Base-by-base conservation (phyloP, 2,888 invertebrate species). In the Siphlonurus alternatus region DNA sequence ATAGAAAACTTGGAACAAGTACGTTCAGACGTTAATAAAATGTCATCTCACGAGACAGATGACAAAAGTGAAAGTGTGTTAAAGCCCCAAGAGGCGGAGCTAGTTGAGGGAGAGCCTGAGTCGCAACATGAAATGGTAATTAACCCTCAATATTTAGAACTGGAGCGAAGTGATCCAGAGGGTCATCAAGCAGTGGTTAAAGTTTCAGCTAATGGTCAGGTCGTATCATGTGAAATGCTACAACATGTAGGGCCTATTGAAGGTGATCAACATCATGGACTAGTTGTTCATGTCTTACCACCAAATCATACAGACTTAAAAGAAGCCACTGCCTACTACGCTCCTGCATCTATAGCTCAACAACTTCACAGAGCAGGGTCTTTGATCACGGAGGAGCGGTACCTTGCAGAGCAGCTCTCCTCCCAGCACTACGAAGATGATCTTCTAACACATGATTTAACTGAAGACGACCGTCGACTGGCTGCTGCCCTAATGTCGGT, bases 401-500 rank as follows among this genome's bases (percentile, higher is more conserved):
- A 38, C 15, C 15, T 38, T 10, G 15, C 38, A 10, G 38, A 38
- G 38, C 38, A 38, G 38, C 15, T 38, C 7, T 10, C 7, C 15
- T 38, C 38, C 15, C 38, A 38, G 24, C 59, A 63, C 51, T 25
- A 51, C n/a, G 54, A 60, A 2, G 61, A 61, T 19, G 54, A 60
- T n/a, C 65, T 71, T 51, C 65, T 73, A 62, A 64, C 71, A 23
- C 69, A 70, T 67, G 78, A 78, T 69, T 72, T 80, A 62, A 79
- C 80, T 10, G 80, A 83, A 72, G 83, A 83, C 69, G 83, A 83
- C 70, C 74, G 82, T 63, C 78, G 80, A 72, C 73, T 83, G 66
- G 83, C 83, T 2, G 82, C 82, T 51, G 83, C 83, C 23, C 72
- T 83, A 63, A 83, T 83, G 20, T 82, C 82, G 7, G 83, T 83